These are phyloP conservation scores for Cacatua alba DNA, from an alignment of 2,113 vertebrate species.

Conservation along the genomic window DNA sequence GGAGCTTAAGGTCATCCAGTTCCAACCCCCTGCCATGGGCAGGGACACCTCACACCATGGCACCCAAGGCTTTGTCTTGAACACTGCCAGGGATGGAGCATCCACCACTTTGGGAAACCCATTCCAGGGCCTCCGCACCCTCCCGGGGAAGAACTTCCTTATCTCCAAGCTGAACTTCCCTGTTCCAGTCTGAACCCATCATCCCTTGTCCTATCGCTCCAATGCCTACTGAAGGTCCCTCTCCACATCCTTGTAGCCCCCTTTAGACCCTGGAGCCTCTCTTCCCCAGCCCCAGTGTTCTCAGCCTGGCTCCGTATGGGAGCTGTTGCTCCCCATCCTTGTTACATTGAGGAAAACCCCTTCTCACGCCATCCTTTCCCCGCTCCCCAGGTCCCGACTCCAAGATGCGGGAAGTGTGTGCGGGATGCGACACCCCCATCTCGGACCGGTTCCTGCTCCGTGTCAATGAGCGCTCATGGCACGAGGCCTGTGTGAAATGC, in stretches of 20 bases:
- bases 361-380: neutral
- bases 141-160: neutral
- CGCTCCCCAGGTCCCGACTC: conserved; percentile 68
- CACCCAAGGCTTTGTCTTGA: neutral
- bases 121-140: neutral
- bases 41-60: neutral
- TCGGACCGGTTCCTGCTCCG: conserved; percentile 88
- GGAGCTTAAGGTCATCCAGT: neutral
- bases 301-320: neutral
- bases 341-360: neutral
- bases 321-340: neutral
- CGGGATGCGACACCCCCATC: conserved; percentile 86
- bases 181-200: neutral
- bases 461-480: conserved; percentile 89
- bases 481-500: conserved; percentile 90
- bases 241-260: neutral
- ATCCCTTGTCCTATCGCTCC: neutral
- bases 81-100: neutral
- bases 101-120: neutral
- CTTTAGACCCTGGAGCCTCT: neutral
- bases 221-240: neutral
- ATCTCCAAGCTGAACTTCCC: neutral
- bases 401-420: conserved; percentile 83
- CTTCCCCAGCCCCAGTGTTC: neutral
- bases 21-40: rapidly evolving